These are phyloP conservation scores for Caiman crocodilus DNA, from an alignment of 2,797 vertebrate genomes.

Conservation along the genomic window DNA sequence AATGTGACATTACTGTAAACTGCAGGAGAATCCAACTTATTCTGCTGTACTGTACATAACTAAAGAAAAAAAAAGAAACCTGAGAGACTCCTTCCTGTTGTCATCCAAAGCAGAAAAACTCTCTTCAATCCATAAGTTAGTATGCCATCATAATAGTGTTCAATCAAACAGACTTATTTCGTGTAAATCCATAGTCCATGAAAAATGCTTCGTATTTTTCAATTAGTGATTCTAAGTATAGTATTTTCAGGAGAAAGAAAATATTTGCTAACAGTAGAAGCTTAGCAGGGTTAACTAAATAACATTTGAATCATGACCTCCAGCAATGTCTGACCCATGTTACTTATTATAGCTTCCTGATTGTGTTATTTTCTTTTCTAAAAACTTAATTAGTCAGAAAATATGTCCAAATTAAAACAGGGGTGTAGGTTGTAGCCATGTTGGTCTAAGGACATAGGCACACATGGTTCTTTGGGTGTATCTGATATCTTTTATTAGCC, in stretches of 20 bases:
- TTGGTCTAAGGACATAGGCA: too few relatives aligned
- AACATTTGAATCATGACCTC: conserved; percentile 14
- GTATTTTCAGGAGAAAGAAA: neutral
- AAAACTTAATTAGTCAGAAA: conserved; percentile 5
- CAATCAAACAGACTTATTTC: neutral
- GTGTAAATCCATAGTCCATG: neutral
- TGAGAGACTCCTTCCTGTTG: neutral
- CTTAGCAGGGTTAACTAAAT: conserved; percentile 51
- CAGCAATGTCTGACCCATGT: neutral
- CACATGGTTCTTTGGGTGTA: too few relatives aligned
- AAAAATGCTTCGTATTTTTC: neutral
- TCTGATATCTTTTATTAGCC: too few relatives aligned
- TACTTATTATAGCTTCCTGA: conserved; percentile 1
- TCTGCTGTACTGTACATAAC: conserved; percentile 31
- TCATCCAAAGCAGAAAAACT: conserved; percentile 40
- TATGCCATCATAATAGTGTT: rapidly evolving
- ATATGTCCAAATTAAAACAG: neutral
- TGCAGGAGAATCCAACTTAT: neutral
- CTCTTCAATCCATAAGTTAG: neutral
- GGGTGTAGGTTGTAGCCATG: too few relatives aligned
- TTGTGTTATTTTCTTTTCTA: neutral
- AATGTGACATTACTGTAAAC: neutral
- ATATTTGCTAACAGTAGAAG: conserved; percentile 23
- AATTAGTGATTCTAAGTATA: neutral
- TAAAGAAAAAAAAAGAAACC: conserved; percentile 49